Evolutionary conservation across 2,113 vertebrate species (phyloP).

Genomic region (Ageneiosus marmoratus): DNA sequence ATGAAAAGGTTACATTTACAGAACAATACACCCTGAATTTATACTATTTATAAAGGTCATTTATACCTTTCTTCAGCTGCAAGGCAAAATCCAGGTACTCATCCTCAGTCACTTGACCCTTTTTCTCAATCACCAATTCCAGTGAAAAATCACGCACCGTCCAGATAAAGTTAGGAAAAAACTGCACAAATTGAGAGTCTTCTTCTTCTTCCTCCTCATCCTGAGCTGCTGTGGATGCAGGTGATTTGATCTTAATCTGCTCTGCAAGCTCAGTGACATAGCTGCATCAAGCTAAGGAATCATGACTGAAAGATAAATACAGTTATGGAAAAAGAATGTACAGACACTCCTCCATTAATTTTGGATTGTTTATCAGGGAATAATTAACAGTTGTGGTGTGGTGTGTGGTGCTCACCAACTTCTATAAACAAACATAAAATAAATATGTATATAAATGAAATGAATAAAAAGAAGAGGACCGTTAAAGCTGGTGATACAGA

Average conservation of each 20-base stretch:
- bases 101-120: constrained; percentile 41
- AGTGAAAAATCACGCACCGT: constrained; percentile 69
- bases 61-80: constrained; percentile 51
- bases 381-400: too few relatives aligned
- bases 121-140: constrained; percentile 38
- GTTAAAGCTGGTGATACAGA: too few relatives aligned
- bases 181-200: constrained; percentile 58
- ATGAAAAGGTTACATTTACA: background rate
- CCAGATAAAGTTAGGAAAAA: constrained; percentile 75
- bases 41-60: too few relatives aligned
- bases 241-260: constrained; percentile 65
- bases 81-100: constrained; percentile 59
- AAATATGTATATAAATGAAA: too few relatives aligned
- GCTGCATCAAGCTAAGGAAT: constrained; percentile 48
- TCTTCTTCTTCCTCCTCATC: constrained; percentile 33
- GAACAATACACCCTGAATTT: background rate
- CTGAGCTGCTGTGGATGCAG: background rate
- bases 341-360: too few relatives aligned
- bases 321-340: too few relatives aligned
- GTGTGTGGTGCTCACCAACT: too few relatives aligned
- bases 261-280: constrained; percentile 70
- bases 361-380: too few relatives aligned
- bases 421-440: too few relatives aligned
- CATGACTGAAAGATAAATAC: background rate
- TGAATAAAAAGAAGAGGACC: too few relatives aligned